A percentile compares a stretch with the other conserved stretches of the same genome.
Evolutionary conservation across 2,797 vertebrate genomes (phyloP).

Genomic region (Prionace glauca): DNA sequence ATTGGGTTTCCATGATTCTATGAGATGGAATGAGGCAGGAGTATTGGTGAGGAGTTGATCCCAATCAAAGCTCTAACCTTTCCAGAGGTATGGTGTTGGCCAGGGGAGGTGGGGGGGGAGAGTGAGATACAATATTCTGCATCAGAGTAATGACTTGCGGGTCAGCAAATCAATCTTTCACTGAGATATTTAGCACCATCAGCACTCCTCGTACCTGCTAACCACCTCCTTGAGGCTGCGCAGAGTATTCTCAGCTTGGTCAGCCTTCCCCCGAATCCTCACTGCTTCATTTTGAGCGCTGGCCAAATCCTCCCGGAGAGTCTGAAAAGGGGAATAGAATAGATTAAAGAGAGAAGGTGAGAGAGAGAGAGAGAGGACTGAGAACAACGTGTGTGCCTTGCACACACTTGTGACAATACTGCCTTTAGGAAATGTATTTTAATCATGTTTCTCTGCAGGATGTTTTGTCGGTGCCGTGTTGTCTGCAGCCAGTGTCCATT

Average conservation of each 20-base stretch:
- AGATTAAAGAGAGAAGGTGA: background rate
- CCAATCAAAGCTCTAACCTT: background rate
- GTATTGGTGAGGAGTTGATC: background rate
- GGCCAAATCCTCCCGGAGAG: slow-evolving; percentile 54
- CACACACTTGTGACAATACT: background rate
- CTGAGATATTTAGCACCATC: background rate
- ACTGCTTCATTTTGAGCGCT: slow-evolving; percentile 48
- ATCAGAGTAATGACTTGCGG: background rate
- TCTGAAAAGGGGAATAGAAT: slow-evolving; percentile 50
- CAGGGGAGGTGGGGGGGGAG: no score
- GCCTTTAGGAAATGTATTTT: no score
- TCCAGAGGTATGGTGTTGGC: background rate
- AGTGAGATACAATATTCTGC: background rate
- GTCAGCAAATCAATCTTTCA: background rate
- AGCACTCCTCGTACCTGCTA: slow-evolving; percentile 52
- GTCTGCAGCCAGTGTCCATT: no score
- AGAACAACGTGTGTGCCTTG: background rate
- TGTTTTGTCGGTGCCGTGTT: no score
- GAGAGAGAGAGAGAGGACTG: no score
- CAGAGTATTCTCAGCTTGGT: slow-evolving; percentile 50
- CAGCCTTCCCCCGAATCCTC: slow-evolving; percentile 49
- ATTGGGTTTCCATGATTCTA: no score
- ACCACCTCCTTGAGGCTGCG: slow-evolving; percentile 51
- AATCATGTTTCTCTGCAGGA: no score
- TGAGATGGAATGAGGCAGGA: background rate